Base-by-base conservation (phyloP, 2,888 invertebrate species). In the Auanema sp. region DNA sequence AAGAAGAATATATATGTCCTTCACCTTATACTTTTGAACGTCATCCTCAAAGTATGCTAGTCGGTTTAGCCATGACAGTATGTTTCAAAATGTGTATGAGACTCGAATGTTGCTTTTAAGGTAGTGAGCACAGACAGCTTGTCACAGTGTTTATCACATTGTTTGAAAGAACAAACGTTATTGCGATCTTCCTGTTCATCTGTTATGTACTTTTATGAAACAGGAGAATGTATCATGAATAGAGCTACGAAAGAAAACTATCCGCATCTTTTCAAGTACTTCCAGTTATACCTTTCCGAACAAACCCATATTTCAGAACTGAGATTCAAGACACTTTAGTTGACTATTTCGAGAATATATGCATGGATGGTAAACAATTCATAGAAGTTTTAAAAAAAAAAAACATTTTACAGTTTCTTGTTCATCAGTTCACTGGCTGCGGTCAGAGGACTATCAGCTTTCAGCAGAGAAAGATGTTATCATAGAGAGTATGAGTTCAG, bases 281-380 rank as follows among this genome's bases (percentile, higher is more conserved):
- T 47, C 8, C 47, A 47, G 21, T 10, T 47, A 6, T 10, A 3
- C 16, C 5, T 47, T 18, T 18, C n/a, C 8, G 18, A 41, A 5
- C 25, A 50, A 11, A 50, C 16, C 1, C 14, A 33, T 40, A 78
- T 42, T 81, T 83, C 69, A 71, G 68, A n/a, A 62, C 69, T 11
- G 58, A 53, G 11, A 54, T 71, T 14, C 50, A 65, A 16, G 76
- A 75, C 18, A 70, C 75, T 4, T 25, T 77, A 12, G 82, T 83
- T 16, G 83, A 83, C 64, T 83, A 83, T 60, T 83, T 83, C 42
- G 83, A 83, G 59, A 83, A 80, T 64, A 77, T 79, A 58, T 83
- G 83, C 62, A 71, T 69, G 21, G 79, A 79, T 52, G 78, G 82
- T 80, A 43, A 64, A 66, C 54, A 16, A 2, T 18, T 25, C 21